These are phyloP conservation scores for Micrasema longulum DNA, from an alignment of 1,140 invertebrate species.

Conservation along the genomic window DNA sequence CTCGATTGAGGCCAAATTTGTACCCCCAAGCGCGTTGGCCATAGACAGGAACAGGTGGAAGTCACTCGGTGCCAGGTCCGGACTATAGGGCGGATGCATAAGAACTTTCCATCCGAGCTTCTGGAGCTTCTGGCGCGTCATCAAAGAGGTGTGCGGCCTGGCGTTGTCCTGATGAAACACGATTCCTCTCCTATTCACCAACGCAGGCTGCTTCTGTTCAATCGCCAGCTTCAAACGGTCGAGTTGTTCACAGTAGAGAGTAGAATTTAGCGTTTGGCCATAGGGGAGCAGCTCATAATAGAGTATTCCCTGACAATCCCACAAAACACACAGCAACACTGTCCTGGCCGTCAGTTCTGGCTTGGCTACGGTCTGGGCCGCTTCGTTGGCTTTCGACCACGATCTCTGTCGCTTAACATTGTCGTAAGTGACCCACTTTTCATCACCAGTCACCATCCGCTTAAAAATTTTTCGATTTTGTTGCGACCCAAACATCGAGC, in stretches of 20 bases:
- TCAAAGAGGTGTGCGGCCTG: conserved; percentile 22
- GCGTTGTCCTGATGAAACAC: conserved; percentile 22
- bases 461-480: no score
- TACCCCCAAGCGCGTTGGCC: not conserved
- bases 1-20: not conserved
- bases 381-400: conserved; percentile 1
- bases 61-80: conserved; percentile 15
- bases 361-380: not conserved
- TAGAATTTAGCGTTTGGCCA: no score
- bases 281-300: no score
- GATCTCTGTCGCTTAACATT: not conserved
- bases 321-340: no score
- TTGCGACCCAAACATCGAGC: conserved; percentile 4
- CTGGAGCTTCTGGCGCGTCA: conserved; percentile 12
- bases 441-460: no score
- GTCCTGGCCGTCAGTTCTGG: not conserved
- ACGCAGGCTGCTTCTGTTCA: conserved; percentile 8
- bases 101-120: conserved; percentile 7
- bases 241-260: conserved; percentile 21
- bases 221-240: conserved; percentile 17
- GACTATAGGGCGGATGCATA: conserved; percentile 6
- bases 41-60: not conserved
- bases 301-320: no score
- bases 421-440: conserved; percentile 1
- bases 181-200: conserved; percentile 21